phyloP scores from a whole-genome alignment of 2,113 vertebrate genomes.

The Crypturellus undulatus region DNA sequence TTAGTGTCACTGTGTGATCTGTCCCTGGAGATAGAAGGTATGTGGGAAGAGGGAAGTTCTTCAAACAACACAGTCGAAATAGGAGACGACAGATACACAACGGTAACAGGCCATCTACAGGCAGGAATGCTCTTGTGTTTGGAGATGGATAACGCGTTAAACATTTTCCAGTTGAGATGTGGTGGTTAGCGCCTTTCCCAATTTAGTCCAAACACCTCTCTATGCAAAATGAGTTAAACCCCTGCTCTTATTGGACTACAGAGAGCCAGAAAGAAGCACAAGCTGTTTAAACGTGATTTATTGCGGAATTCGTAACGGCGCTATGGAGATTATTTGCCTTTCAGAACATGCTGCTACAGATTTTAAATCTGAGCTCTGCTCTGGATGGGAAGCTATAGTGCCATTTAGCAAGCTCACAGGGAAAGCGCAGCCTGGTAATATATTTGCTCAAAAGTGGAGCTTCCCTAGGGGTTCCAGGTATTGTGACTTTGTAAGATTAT shows the following conservation, averaged over 20 bases:
- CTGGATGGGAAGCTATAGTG: neutral
- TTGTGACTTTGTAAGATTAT: neutral
- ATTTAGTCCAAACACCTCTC: neutral
- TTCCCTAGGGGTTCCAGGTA: neutral
- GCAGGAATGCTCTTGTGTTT: conserved; percentile 50
- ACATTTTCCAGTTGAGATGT: neutral
- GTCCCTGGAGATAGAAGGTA: conserved; percentile 70
- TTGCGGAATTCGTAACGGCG: conserved; percentile 29
- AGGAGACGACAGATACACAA: conserved; percentile 30
- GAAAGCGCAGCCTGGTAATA: neutral
- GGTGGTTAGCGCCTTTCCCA: neutral
- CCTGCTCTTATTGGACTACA: neutral
- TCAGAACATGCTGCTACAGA: conserved; percentile 10
- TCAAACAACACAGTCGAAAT: conserved; percentile 67
- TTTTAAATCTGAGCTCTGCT: conserved; percentile 20
- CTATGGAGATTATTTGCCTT: conserved; percentile 31
- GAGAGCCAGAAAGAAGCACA: neutral
- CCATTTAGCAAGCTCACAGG: neutral
- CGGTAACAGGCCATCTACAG: conserved; percentile 59
- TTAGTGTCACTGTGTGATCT: conserved; percentile 63
- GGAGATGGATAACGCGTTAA: neutral
- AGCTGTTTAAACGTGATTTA: conserved; percentile 44
- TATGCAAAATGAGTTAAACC: conserved; percentile 6
- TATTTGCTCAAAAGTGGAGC: too few species aligned
- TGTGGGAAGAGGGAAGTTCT: conserved; percentile 66